Base-by-base conservation (phyloP, 2,888 invertebrate genomes). In the Parnassius smintheus region DNA sequence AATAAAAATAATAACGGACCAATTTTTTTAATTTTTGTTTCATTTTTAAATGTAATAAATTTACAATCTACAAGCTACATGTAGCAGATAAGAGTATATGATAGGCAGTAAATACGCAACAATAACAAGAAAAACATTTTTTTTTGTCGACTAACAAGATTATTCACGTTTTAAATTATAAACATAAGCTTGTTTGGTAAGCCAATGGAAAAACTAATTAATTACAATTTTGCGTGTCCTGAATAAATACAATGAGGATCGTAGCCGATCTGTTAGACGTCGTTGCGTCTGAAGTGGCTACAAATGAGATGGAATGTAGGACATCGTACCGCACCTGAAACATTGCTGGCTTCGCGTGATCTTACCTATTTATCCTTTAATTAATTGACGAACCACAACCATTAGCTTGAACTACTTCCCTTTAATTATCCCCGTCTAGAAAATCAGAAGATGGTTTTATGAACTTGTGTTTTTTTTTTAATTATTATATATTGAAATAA, bases 381-480 rank as follows among this genome's bases (percentile, higher is more conserved):
- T 88, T 86, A 88, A 87, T 88, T 82, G 83, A 79, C 78, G 78
- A 86, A 86, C 82, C 81, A 78, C 80, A 72, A 76, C 73, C 80
- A 85, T 88, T 87, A 86, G 75, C 78, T 78, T 79, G 85, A 71
- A 77, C 83, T 75, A 85, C 74, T 84, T 86, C 73, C 77, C 73
- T 25, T 75, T 13, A 49, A 68, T 70, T 72, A 75, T 76, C 74
- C 68, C 69, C 66, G 70, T 69, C 71, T 62, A 59, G 64, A 60
- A 60, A 66, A 66, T 59, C 53, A 66, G 61, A 61, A 18, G 9
- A 8, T 11, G 51, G 11, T 51, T 25, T 51, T 51, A 51, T 25
- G 55, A 54, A 44, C 42, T 60, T 60, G 42, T 55, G 50, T 50
- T 54, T 18, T 49, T 18, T 44, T 18, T 45, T 53, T 41, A 13